Conservation (phyloP, 2,113 vertebrate genomes). For the Asarcornis scutulata region DNA sequence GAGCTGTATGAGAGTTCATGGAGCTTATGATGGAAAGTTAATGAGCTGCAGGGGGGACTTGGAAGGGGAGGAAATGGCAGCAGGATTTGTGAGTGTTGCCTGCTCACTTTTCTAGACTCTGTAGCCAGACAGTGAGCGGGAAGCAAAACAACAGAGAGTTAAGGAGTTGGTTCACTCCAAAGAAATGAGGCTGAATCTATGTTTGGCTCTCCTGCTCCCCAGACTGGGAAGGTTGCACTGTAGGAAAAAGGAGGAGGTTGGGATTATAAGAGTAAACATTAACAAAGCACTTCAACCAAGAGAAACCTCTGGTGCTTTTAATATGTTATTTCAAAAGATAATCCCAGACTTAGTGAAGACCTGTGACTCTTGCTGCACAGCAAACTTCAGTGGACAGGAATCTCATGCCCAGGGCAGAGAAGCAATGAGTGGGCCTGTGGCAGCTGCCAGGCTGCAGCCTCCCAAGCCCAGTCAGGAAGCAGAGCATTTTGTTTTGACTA, state of each 20-base stretch:
- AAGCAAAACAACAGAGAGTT: conserved; percentile 40
- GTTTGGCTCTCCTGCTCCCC: neutral
- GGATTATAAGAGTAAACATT: neutral
- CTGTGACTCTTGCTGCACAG: neutral
- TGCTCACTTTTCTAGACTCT: neutral
- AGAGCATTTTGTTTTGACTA: conserved; percentile 21
- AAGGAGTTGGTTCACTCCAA: conserved; percentile 10
- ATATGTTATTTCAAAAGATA: neutral
- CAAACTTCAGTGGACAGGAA: neutral
- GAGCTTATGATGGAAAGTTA: neutral
- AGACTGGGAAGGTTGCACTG: neutral
- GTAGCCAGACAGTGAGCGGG: neutral
- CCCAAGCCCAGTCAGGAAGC: neutral
- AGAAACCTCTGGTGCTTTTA: neutral
- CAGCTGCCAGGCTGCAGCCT: neutral
- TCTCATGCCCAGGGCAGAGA: neutral
- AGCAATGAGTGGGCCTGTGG: neutral
- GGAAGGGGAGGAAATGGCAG: neutral
- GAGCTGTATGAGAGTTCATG: conserved; percentile 11
- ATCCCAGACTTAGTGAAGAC: neutral
- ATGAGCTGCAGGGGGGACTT: neutral
- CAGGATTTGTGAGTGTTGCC: neutral
- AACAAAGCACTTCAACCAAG: neutral
- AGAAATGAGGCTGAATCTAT: neutral
- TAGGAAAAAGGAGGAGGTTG: neutral